Evolutionary conservation across 2,797 vertebrate species (phyloP).

Genomic region (Hippoglossus hippoglossus): DNA sequence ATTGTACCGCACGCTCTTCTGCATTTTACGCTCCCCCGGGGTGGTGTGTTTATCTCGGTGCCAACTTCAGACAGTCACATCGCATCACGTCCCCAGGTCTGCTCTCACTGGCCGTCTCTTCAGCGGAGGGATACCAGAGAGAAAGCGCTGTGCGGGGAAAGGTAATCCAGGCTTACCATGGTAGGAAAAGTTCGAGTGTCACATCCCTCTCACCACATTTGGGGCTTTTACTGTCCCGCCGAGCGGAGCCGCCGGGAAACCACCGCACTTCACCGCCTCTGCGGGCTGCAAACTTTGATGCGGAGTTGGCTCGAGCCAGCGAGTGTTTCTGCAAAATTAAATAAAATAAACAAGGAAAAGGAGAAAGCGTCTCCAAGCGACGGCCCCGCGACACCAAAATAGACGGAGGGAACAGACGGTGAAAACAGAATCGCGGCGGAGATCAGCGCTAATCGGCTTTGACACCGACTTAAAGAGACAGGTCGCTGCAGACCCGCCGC

Average conservation of each 20-base stretch:
- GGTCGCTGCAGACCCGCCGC: slow-evolving; percentile 63
- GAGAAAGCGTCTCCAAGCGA: slow-evolving; percentile 1
- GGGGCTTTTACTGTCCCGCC: not conserved
- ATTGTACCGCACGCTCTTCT: slow-evolving; percentile 94
- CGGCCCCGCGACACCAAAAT: slow-evolving; percentile 49
- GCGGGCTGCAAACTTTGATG: slow-evolving; percentile 27
- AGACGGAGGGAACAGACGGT: slow-evolving; percentile 81
- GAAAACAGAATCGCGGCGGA: slow-evolving; percentile 84
- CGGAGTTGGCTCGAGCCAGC: slow-evolving; percentile 4
- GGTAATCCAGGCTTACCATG: slow-evolving; percentile 72
- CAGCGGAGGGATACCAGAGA: slow-evolving; percentile 9
- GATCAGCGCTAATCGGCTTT: slow-evolving; percentile 93
- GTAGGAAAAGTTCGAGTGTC: slow-evolving; percentile 50
- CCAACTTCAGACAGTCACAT: slow-evolving; percentile 35
- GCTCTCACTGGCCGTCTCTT: not conserved
- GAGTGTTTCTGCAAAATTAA: no score
- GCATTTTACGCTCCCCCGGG: slow-evolving; percentile 81
- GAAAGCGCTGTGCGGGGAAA: slow-evolving; percentile 30
- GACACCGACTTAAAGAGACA: slow-evolving; percentile 89
- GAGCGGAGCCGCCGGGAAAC: not conserved
- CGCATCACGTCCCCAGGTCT: slow-evolving; percentile 22
- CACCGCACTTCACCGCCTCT: not conserved
- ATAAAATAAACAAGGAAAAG: no score
- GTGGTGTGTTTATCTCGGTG: not conserved
- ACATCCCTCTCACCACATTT: not conserved